Base-by-base conservation (phyloP, 2,888 invertebrate species). In the Polyommatus icarus region DNA sequence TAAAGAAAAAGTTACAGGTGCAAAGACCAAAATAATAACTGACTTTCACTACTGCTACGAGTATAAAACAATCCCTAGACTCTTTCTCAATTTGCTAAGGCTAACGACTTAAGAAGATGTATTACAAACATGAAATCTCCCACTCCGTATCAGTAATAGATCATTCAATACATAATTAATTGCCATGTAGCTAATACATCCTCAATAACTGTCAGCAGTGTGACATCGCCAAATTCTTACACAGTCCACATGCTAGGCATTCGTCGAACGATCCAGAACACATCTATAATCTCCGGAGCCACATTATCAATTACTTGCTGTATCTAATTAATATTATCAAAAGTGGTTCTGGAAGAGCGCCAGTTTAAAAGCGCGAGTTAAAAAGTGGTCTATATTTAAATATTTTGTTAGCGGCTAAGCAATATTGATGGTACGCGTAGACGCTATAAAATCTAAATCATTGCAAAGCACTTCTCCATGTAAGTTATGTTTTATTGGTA, bases 331-430 rank as follows among this genome's bases (percentile, higher is more conserved):
- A 75, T 54, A 75, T 75, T 75, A 73, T 75, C 50, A 50, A 54
- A 84, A 83, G 83, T 84, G 84, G 82, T 80, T 79, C 86, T 91
- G 91, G 91, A 89, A 32, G 71, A 57, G 57, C 46, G 46, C 75
- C 75, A 75, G 54, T 32, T 54, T 24, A 54, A 54, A 75, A 75
- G 54, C 54, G 54, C 54, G 75, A 75, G 75, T 75, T 50, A 75
- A 32, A 50, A 54, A 75, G n/a, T 75, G 54, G 29, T 54, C 75
- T 75, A 54, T 75, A 75, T 75, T 50, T 75, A 75, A 75, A 50
- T 54, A 75, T 75, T 75, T 54, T 54, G 10, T 54, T 75, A 24
- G 75, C 20, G 18, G 50, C 29, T 20, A 18, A 15, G 54, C 24
- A 15, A 54, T 29, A 75, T 75, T 75, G 54, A 75, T 8, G 12